A percentile compares a stretch with the other conserved stretches of the same genome.
Conservation (phyloP, 2,888 invertebrate genomes). For the Eupithecia exiguata region DNA sequence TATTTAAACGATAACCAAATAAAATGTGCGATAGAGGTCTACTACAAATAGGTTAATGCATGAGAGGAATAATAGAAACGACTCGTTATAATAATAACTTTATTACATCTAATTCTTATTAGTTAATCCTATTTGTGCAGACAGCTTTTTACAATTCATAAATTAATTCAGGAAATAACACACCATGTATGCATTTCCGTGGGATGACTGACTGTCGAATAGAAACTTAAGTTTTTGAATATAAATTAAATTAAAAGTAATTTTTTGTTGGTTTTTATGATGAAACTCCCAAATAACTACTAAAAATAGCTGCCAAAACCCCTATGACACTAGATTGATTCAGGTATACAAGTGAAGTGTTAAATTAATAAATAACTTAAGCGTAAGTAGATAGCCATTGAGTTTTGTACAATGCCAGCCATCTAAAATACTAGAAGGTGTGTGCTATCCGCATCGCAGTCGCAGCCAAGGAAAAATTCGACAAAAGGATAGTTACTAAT, state of each 20-base stretch:
- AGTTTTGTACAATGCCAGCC: constrained; percentile 81
- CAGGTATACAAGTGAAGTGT: constrained; percentile 41
- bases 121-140: constrained; percentile 76
- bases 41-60: not conserved
- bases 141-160: constrained; percentile 73
- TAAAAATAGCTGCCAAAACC: constrained; percentile 17
- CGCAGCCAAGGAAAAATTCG: constrained; percentile 10
- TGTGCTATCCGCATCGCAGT: constrained; percentile 27
- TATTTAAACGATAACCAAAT: not conserved
- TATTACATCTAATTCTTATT: constrained; percentile 72
- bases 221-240: constrained; percentile 38
- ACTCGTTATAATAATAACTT: constrained; percentile 52
- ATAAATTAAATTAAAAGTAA: constrained; percentile 34
- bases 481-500: not conserved
- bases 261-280: constrained; percentile 31
- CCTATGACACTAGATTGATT: constrained; percentile 36
- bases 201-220: constrained; percentile 58
- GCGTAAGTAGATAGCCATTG: constrained; percentile 66
- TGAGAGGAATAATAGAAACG: constrained; percentile 34
- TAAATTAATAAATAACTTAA: constrained; percentile 77
- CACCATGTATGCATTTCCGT: constrained; percentile 46
- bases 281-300: constrained; percentile 14
- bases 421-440: constrained; percentile 65
- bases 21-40: not conserved
- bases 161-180: constrained; percentile 55